Base-by-base conservation (phyloP, 2,113 vertebrate genomes). In the Rhinolophus sinicus region DNA sequence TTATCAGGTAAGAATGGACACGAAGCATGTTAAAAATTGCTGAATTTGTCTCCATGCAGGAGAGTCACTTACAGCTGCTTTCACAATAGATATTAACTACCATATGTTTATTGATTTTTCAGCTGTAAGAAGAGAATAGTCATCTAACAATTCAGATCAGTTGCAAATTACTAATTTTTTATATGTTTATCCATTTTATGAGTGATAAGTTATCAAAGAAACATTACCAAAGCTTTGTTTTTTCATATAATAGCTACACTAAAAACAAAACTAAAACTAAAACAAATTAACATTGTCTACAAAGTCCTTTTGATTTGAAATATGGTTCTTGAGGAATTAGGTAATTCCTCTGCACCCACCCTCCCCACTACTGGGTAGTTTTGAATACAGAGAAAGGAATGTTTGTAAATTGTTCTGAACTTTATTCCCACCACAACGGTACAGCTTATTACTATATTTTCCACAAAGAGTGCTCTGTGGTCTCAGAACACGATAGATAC, bases 301-400 rank as follows among this genome's bases (percentile, higher is more conserved):
- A 73, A 56, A 52, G 67, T 86, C 52, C 16, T 95, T 97, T 98
- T 97, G 18, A 96, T 96, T 95, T 97, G 65, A 96, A 85, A 82
- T 77, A 44, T 28, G 19, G 6, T 88, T 93, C 56, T 62, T 80
- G 12, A 86, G 14, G 52, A 93, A 82, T 70, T 64, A 94, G 1
- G 50, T 73, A 35, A 82, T 67, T 73, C 40, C 22, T n/a, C 16
- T 22, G 3, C 11, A 22, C 19, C 16, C 5, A 73, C 18, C 12
- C 50, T 28, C 19, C 30, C 3, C 58, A 40, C 4, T 56, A 50
- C 18, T 15, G 70, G 60, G 10, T 77, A 75, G 9, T 88, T 93
- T 91, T 88, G 35, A 96, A 40, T 69, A 94, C 14, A 90, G 88
- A 97, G 8, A 73, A 85, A 97, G 22, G 97, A 96, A 97, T 38